Percentiles rank a stretch among this genome's conserved stretches.
Evolutionary conservation across 2,113 vertebrate species (phyloP).

Genomic region (Dromiciops gliroides): DNA sequence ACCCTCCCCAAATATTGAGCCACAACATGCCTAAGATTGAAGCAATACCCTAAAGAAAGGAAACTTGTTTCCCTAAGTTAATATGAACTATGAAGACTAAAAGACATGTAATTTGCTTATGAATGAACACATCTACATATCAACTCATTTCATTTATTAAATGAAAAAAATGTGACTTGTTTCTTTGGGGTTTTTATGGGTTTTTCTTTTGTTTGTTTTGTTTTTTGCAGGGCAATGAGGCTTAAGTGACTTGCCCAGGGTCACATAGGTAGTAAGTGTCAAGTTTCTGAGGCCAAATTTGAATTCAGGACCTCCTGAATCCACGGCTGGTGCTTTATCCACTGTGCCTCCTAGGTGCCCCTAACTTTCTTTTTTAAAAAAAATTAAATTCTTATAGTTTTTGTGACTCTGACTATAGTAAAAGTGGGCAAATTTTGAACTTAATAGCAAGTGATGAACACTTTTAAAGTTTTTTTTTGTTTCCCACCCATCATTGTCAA

Average conservation of each 20-base stretch:
- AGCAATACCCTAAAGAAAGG: background rate
- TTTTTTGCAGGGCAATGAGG: too few relatives aligned
- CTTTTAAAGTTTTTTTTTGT: background rate
- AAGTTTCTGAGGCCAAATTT: too few relatives aligned
- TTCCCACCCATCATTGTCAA: background rate
- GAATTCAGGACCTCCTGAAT: too few relatives aligned
- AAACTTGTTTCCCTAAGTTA: background rate
- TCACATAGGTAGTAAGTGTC: too few relatives aligned
- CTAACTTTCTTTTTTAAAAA: too few relatives aligned
- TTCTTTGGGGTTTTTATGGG: too few relatives aligned
- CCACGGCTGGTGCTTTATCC: too few relatives aligned
- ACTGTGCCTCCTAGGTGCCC: too few relatives aligned
- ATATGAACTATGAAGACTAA: background rate
- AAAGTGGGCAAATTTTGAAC: background rate
- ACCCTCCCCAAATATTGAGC: background rate
- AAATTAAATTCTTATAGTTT: background rate
- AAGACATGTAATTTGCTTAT: too few relatives aligned
- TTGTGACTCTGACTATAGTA: background rate
- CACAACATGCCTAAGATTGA: background rate
- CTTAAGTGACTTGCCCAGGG: too few relatives aligned
- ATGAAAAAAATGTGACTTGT: background rate
- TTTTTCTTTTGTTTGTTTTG: too few relatives aligned
- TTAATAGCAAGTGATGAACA: background rate
- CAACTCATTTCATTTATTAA: background rate
- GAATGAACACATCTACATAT: too few relatives aligned